Evolutionary conservation across 2,113 vertebrate species (phyloP).

Genomic region (Zosterops japonicus): DNA sequence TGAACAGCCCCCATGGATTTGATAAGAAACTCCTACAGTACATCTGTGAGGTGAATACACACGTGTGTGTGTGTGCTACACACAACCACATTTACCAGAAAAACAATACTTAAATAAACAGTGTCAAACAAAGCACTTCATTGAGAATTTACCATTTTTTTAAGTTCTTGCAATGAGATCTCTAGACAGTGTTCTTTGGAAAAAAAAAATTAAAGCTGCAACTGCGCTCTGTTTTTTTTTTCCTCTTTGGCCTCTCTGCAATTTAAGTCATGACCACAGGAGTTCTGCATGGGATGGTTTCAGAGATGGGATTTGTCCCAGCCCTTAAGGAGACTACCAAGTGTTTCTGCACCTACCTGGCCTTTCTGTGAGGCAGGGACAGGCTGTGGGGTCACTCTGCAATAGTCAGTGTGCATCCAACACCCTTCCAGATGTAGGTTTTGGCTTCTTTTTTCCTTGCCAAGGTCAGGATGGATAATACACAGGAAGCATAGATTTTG

Average conservation of each 20-base stretch:
- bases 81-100: neutral
- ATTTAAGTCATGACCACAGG: rapidly evolving
- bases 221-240: neutral
- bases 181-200: neutral
- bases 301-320: neutral
- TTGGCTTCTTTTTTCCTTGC: too few relatives aligned
- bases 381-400: neutral
- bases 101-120: neutral
- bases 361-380: neutral
- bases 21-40: neutral
- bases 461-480: too few relatives aligned
- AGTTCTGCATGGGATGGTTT: neutral
- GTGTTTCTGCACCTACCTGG: neutral
- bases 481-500: too few relatives aligned
- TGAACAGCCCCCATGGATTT: neutral
- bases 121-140: neutral
- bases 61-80: neutral
- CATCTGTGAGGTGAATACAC: rapidly evolving
- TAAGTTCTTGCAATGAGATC: neutral
- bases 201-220: neutral
- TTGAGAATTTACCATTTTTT: neutral
- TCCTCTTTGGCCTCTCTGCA: neutral
- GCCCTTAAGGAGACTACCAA: neutral
- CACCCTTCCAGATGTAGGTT: neutral
- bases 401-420: rapidly evolving